Percentiles rank a stretch among this genome's conserved stretches.
Evolutionary conservation across 2,113 vertebrate genomes (phyloP).

Genomic region (Tor tambroides): DNA sequence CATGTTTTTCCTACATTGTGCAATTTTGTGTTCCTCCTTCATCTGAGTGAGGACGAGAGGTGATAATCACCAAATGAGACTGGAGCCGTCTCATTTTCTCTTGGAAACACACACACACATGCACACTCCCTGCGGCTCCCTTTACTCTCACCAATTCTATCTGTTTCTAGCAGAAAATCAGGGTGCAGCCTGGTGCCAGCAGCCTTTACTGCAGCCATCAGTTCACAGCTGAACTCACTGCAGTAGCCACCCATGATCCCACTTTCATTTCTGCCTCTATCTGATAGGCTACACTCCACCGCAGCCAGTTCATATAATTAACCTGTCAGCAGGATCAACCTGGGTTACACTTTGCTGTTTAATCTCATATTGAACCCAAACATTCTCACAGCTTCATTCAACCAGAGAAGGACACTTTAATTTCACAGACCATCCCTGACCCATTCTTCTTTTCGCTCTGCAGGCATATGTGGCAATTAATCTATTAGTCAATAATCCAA

Average conservation of each 20-base stretch:
- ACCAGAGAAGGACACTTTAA: constrained; percentile 62
- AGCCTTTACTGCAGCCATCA: constrained; percentile 69
- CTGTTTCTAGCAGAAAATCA: constrained; percentile 41
- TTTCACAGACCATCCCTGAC: constrained; percentile 60
- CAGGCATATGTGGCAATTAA: not conserved
- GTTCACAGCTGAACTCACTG: constrained; percentile 65
- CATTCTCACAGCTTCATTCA: constrained; percentile 73
- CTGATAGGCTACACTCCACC: constrained; percentile 78
- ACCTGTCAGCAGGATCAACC: constrained; percentile 77
- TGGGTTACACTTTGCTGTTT: constrained; percentile 71
- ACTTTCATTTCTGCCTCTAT: constrained; percentile 72
- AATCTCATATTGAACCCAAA: constrained; percentile 72
- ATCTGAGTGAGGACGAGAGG: constrained; percentile 17
- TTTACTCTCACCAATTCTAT: constrained; percentile 8
- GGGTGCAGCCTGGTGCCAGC: constrained; percentile 22
- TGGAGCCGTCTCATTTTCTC: not conserved
- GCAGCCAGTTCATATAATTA: constrained; percentile 81
- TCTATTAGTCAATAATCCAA: constrained; percentile 29
- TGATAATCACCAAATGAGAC: constrained; percentile 49
- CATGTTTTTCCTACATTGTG: constrained; percentile 28
- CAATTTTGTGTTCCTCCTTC: constrained; percentile 20
- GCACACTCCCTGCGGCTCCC: not conserved
- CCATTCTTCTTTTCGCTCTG: constrained; percentile 9
- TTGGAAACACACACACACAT: constrained; percentile 24
- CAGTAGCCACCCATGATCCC: constrained; percentile 63